Evolutionary conservation across 2,113 vertebrate genomes (phyloP).

Genomic region (Hepsetus odoe): DNA sequence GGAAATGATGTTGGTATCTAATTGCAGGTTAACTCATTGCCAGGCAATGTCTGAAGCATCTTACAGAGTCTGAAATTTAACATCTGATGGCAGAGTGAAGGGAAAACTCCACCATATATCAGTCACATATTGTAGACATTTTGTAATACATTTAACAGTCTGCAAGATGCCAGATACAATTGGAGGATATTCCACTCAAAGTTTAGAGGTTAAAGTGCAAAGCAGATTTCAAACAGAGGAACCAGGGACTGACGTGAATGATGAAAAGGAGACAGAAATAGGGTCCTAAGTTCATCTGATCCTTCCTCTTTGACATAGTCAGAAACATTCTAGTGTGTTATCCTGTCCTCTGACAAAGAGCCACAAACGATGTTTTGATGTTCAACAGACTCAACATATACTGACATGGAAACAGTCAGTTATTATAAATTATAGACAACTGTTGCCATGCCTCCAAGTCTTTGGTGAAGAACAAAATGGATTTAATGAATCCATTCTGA

Average conservation of each 20-base stretch:
- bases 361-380: background rate
- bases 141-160: background rate
- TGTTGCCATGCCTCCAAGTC: background rate
- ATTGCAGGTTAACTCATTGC: background rate
- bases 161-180: background rate
- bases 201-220: background rate
- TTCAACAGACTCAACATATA: constrained; percentile 5
- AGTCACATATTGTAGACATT: background rate
- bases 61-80: no score
- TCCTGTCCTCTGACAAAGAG: constrained; percentile 15
- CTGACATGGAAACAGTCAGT: background rate
- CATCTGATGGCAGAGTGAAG: background rate
- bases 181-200: constrained; percentile 1
- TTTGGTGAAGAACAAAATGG: background rate
- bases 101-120: background rate
- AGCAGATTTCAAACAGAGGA: constrained; percentile 1
- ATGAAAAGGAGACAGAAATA: background rate
- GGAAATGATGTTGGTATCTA: background rate
- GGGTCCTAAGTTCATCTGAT: constrained; percentile 11
- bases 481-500: constrained; percentile 56
- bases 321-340: background rate
- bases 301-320: constrained; percentile 1
- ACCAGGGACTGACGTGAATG: background rate
- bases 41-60: background rate
- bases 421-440: constrained; percentile 13